A percentile compares a stretch with the other conserved stretches of the same genome.
These are phyloP conservation scores for Conus canariensis DNA, from an alignment of 2,888 invertebrate species.

Conservation along the genomic window DNA sequence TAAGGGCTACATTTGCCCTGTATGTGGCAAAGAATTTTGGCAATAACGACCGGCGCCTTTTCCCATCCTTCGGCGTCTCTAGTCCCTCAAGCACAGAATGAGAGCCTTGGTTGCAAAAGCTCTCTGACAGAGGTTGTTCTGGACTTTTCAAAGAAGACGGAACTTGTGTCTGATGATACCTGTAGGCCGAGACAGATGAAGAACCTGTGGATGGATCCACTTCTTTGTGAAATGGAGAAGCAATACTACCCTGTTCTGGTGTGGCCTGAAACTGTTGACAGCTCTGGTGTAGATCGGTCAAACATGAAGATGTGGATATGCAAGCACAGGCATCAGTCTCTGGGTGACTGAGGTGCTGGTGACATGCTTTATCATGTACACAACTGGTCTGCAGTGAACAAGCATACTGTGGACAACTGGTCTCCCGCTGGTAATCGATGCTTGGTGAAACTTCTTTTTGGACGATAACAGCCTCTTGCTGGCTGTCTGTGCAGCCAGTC, in stretches of 20 bases:
- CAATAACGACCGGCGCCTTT: background rate
- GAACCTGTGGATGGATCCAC: too few relatives aligned
- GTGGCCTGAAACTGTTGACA: background rate
- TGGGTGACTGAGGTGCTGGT: background rate
- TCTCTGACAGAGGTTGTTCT: background rate
- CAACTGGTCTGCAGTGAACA: background rate
- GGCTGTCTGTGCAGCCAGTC: too few relatives aligned
- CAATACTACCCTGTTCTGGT: background rate
- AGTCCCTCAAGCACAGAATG: background rate
- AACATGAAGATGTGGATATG: too few relatives aligned
- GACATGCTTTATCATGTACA: background rate
- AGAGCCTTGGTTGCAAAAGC: background rate
- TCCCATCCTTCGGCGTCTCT: background rate
- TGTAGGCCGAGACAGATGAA: background rate
- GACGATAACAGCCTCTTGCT: too few relatives aligned
- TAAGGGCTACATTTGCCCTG: background rate
- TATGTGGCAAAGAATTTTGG: background rate
- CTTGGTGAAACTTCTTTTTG: too few relatives aligned
- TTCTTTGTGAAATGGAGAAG: background rate
- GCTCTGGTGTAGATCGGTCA: too few relatives aligned
- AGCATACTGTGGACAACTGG: background rate
- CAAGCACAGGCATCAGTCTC: too few relatives aligned
- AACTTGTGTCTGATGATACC: background rate
- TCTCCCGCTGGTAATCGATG: background rate
- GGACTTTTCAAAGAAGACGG: background rate